Conservation (phyloP, 2,797 vertebrate genomes). For the Molossus alvarezi region DNA sequence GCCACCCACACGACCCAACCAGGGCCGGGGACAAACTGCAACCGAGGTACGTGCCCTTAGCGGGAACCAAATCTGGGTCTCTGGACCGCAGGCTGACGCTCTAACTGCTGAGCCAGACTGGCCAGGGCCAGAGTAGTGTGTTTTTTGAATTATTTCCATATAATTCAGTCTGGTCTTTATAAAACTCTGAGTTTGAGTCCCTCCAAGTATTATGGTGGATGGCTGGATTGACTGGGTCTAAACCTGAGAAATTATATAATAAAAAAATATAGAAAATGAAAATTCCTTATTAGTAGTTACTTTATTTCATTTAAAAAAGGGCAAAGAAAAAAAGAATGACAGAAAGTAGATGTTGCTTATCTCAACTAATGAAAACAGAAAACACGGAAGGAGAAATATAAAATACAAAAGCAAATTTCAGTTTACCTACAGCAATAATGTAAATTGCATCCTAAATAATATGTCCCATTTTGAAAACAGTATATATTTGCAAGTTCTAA, state of each 20-base stretch:
- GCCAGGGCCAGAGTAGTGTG: background rate
- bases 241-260: background rate
- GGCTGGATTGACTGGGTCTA: background rate
- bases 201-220: background rate
- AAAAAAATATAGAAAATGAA: slow-evolving; percentile 10
- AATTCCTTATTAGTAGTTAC: background rate
- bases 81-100: too few relatives aligned
- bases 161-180: background rate
- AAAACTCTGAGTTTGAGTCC: background rate
- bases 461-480: background rate
- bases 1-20: too few relatives aligned
- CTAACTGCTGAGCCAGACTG: too few relatives aligned
- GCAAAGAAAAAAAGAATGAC: background rate
- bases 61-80: too few relatives aligned
- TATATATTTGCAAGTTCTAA: slow-evolving; percentile 34
- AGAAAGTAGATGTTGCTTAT: background rate
- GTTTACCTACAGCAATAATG: background rate
- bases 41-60: too few relatives aligned
- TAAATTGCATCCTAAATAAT: background rate
- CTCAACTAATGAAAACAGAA: slow-evolving; percentile 33
- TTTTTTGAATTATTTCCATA: background rate
- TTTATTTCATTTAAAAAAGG: slow-evolving; percentile 32
- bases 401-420: slow-evolving; percentile 17
- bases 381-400: background rate
- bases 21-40: too few relatives aligned